phyloP scores from a whole-genome alignment of 2,888 invertebrate species.

The Tenodera sinensis region DNA sequence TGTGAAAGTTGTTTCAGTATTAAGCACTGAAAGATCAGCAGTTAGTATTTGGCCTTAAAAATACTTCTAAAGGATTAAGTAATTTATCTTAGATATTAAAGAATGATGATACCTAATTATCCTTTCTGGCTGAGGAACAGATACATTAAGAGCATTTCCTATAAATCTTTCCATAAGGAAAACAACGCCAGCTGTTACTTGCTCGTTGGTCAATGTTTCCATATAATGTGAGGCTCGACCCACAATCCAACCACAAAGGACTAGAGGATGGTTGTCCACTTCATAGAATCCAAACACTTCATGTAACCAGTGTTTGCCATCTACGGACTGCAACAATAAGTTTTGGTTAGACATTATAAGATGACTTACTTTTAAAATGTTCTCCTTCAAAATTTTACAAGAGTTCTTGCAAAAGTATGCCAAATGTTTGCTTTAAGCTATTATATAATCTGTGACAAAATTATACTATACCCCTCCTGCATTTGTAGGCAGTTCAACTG shows the following conservation, averaged over 20 bases:
- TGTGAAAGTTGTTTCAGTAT: too few species aligned
- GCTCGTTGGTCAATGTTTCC: constrained; percentile 56
- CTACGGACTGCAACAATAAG: constrained; percentile 39
- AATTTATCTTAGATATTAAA: too few species aligned
- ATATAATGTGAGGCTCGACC: constrained; percentile 59
- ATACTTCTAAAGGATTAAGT: too few species aligned
- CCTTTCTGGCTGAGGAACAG: constrained; percentile 45
- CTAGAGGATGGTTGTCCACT: constrained; percentile 57
- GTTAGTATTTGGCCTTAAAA: too few species aligned
- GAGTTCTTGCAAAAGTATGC: too few species aligned
- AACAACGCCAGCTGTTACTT: constrained; percentile 51
- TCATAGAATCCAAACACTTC: constrained; percentile 65
- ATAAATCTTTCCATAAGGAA: constrained; percentile 54
- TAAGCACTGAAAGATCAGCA: too few species aligned
- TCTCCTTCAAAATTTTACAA: too few species aligned
- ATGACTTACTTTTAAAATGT: too few species aligned
- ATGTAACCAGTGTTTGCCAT: constrained; percentile 53
- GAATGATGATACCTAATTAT: not conserved
- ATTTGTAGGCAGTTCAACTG: too few species aligned
- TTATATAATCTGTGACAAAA: too few species aligned
- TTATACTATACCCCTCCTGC: too few species aligned
- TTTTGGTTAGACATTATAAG: not conserved
- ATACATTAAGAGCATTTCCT: constrained; percentile 49
- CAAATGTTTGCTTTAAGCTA: too few species aligned
- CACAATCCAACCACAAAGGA: constrained; percentile 67